These are phyloP conservation scores for Schizopygopsis pylzovi DNA, from an alignment of 2,797 vertebrate species.

Conservation along the genomic window DNA sequence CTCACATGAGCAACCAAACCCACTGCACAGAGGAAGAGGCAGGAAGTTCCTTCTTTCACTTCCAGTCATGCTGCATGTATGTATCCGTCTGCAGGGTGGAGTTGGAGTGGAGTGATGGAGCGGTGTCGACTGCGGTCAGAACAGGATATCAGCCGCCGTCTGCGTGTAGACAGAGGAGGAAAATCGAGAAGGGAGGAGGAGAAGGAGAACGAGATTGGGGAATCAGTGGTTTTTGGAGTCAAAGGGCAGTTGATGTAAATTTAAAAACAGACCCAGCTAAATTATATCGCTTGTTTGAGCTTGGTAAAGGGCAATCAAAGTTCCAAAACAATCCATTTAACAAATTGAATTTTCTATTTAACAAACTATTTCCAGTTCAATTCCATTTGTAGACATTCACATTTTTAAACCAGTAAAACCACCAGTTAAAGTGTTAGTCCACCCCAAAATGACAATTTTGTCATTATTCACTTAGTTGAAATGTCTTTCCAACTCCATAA, in stretches of 20 bases:
- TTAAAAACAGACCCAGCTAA: neutral
- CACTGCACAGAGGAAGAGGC: constrained; percentile 45
- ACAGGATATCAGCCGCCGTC: constrained; percentile 56
- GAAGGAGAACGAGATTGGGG: constrained; percentile 32
- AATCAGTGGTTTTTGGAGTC: constrained; percentile 42
- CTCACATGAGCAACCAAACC: constrained; percentile 58
- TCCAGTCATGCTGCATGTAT: constrained; percentile 67
- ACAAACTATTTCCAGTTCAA: neutral
- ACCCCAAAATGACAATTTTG: neutral
- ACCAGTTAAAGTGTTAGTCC: neutral
- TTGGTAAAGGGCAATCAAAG: neutral
- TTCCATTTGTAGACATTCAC: neutral
- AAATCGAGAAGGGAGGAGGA: constrained; percentile 38
- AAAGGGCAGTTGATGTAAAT: neutral
- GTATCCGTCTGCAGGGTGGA: constrained; percentile 35
- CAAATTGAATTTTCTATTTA: neutral
- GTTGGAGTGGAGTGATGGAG: constrained; percentile 44
- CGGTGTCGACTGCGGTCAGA: constrained; percentile 39
- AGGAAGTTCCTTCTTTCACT: constrained; percentile 78
- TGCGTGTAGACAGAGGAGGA: constrained; percentile 45
- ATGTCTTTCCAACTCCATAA: no score
- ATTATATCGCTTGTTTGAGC: neutral
- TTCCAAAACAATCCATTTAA: neutral
- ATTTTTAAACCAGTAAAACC: neutral
- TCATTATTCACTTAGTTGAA: no score